Percentiles rank a stretch among this genome's conserved stretches.
phyloP scores from a whole-genome alignment of 1,140 invertebrate genomes.

The Prorops nasuta region DNA sequence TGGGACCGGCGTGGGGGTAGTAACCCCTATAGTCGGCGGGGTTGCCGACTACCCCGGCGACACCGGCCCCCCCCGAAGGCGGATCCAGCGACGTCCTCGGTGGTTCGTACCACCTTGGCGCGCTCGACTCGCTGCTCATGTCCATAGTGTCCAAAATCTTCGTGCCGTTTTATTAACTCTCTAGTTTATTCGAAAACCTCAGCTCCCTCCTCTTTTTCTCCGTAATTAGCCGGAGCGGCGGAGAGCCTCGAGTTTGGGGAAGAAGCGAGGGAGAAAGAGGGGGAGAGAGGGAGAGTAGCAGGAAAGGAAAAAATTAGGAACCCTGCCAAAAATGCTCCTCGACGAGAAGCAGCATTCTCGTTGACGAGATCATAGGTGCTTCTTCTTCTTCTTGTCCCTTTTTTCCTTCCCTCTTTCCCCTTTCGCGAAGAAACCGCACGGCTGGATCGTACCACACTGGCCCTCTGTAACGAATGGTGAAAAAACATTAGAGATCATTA shows the following conservation, averaged over 20 bases:
- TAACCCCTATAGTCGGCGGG: constrained; percentile 51
- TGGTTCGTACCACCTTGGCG: constrained; percentile 54
- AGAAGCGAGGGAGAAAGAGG: constrained; percentile 3
- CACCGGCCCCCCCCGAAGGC: constrained; percentile 41
- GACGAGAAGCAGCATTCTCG: background rate
- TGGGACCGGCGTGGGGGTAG: constrained; percentile 51
- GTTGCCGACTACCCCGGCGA: constrained; percentile 44
- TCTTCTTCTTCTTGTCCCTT: background rate
- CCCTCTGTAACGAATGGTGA: no score
- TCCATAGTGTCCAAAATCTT: constrained; percentile 51
- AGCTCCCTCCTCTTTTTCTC: background rate
- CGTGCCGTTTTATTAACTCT: constrained; percentile 6
- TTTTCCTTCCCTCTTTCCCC: no score
- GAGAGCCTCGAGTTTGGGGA: no score
- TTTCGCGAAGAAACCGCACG: no score
- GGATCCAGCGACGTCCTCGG: constrained; percentile 49
- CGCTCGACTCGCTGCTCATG: constrained; percentile 56
- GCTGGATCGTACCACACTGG: no score
- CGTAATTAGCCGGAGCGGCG: background rate
- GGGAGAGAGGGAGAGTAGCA: constrained; percentile 14
- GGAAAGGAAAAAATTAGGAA: background rate
- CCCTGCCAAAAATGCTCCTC: background rate
- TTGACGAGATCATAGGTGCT: background rate
- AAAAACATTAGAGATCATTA: no score
- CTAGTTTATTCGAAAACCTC: background rate